phyloP scores from a whole-genome alignment of 1,140 invertebrate genomes.

The Laodelphax striatellus region DNA sequence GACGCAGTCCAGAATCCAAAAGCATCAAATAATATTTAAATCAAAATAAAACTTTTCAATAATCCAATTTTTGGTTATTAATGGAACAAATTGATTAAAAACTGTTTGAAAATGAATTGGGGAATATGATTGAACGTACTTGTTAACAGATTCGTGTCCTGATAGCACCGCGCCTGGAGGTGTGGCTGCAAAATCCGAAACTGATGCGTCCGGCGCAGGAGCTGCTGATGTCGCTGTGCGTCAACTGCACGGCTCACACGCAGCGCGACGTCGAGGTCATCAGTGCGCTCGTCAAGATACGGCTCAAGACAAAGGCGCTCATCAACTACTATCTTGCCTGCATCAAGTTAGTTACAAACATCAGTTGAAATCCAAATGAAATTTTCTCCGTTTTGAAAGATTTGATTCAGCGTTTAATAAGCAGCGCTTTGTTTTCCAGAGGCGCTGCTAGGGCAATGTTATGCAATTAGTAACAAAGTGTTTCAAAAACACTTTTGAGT shows the following conservation, averaged over 20 bases:
- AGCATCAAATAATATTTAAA: too few relatives aligned
- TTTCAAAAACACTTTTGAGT: too few relatives aligned
- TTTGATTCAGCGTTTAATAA: too few relatives aligned
- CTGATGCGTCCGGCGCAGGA: conserved; percentile 83
- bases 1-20: too few relatives aligned
- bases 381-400: conserved; percentile 26
- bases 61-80: too few relatives aligned
- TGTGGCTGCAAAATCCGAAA: conserved; percentile 94
- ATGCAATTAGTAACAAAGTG: too few relatives aligned
- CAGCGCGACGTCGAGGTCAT: conserved; percentile 81
- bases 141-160: conserved; percentile 53
- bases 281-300: conserved; percentile 76
- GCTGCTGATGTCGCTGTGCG: conserved; percentile 81
- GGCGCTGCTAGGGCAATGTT: too few relatives aligned
- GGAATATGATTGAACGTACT: too few relatives aligned
- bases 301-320: conserved; percentile 86
- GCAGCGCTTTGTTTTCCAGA: too few relatives aligned
- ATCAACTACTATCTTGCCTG: conserved; percentile 80
- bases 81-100: too few relatives aligned
- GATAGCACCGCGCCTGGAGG: conserved; percentile 71
- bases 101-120: too few relatives aligned
- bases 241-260: conserved; percentile 71
- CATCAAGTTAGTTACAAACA: conserved; percentile 61
- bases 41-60: too few relatives aligned
- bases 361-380: neutral